Percentiles rank a stretch among this genome's conserved stretches.
These are phyloP conservation scores for Stichodactyla helianthus DNA, from an alignment of 64 coral and sea anemone species.

Conservation along the genomic window DNA sequence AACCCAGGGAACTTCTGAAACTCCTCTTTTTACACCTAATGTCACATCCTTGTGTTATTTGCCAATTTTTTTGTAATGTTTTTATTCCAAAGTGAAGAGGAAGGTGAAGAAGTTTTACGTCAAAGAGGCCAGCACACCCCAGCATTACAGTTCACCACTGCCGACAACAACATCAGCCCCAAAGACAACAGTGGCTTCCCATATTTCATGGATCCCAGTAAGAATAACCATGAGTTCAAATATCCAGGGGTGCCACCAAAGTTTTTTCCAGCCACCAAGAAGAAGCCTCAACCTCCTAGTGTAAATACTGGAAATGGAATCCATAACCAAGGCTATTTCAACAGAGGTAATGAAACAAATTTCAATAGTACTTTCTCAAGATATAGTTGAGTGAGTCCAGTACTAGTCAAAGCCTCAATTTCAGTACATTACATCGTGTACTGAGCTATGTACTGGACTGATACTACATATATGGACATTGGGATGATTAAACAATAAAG, in stretches of 20 bases:
- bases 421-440: no score
- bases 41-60: not conserved
- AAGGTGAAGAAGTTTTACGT: constrained; percentile 88
- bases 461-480: no score
- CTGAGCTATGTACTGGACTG: no score
- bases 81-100: constrained; percentile 69
- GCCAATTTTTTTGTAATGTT: not conserved
- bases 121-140: constrained; percentile 65
- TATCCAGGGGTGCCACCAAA: constrained; percentile 20
- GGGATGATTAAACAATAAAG: no score
- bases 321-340: not conserved
- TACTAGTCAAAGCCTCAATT: no score
- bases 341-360: not conserved
- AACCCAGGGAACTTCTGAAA: no score
- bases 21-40: no score
- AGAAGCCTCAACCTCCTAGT: constrained; percentile 13
- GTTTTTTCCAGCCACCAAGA: constrained; percentile 32
- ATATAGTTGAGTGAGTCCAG: no score
- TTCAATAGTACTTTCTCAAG: not conserved
- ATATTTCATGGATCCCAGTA: constrained; percentile 10
- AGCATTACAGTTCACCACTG: constrained; percentile 37
- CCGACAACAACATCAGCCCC: constrained; percentile 46
- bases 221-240: constrained; percentile 16
- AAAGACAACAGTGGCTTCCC: constrained; percentile 19
- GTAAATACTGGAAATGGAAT: constrained; percentile 13